Evolutionary conservation across 2,888 invertebrate genomes (phyloP).

Genomic region (Margaritifera margaritifera): DNA sequence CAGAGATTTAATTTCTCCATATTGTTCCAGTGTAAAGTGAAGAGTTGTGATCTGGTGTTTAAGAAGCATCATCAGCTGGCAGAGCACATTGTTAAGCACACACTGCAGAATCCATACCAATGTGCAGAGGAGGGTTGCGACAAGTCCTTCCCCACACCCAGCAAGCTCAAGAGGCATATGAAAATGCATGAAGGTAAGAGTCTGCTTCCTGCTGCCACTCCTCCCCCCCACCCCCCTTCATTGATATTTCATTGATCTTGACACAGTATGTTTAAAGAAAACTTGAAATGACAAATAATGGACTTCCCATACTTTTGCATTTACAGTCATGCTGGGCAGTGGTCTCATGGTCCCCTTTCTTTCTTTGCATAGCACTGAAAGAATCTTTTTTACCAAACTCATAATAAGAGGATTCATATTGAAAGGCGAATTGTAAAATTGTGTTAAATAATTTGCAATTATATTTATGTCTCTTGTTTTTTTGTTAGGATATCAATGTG

Average conservation of each 20-base stretch:
- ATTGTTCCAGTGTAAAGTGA: conserved; percentile 47
- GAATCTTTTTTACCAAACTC: no score
- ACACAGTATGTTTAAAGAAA: neutral
- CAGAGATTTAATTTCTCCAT: neutral
- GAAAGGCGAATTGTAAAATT: no score
- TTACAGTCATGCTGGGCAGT: no score
- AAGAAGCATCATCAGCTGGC: conserved; percentile 60
- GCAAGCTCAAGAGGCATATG: conserved; percentile 51
- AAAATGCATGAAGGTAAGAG: conserved; percentile 53
- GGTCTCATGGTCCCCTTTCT: no score
- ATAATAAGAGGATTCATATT: no score
- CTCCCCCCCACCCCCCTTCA: neutral
- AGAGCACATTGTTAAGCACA: conserved; percentile 46
- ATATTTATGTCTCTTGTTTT: neutral
- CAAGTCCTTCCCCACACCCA: conserved; percentile 46
- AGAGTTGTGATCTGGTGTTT: conserved; percentile 51
- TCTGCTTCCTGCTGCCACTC: no score
- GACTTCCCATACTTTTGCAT: no score
- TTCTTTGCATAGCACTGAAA: no score
- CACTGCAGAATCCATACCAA: conserved; percentile 34
- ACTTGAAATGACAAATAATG: no score
- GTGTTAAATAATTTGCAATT: neutral
- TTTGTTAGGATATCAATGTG: conserved; percentile 53
- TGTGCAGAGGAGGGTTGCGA: conserved; percentile 53
- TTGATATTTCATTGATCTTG: neutral